These are phyloP conservation scores for Brachypteracias leptosomus DNA, from an alignment of 2,113 vertebrate species.

Conservation along the genomic window DNA sequence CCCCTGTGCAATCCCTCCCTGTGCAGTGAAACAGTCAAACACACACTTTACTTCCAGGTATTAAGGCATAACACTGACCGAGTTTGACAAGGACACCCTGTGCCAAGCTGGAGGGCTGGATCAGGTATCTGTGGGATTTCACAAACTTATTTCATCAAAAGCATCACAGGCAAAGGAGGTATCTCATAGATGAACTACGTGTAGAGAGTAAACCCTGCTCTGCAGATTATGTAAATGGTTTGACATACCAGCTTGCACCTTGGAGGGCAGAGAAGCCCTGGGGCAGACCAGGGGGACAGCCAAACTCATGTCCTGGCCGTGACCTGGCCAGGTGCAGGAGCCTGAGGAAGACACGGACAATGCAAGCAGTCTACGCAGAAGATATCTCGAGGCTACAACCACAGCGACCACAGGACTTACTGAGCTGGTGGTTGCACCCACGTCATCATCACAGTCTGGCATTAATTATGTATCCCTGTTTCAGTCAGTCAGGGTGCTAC, in stretches of 20 bases:
- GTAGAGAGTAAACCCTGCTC: not conserved
- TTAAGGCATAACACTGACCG: not conserved
- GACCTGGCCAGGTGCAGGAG: rapidly evolving
- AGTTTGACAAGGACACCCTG: not conserved
- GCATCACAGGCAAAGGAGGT: not conserved
- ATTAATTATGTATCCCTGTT: not conserved
- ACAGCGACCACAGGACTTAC: rapidly evolving
- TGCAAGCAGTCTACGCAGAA: rapidly evolving
- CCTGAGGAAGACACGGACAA: rapidly evolving
- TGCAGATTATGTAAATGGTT: not conserved
- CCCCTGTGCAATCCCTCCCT: not conserved
- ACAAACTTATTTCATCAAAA: not conserved
- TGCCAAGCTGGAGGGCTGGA: not conserved
- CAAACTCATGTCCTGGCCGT: not conserved
- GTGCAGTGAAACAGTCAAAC: not conserved
- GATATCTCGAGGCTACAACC: not conserved
- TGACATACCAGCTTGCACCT: not conserved
- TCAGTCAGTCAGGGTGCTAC: not conserved
- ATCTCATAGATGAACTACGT: not conserved
- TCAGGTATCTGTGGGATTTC: not conserved
- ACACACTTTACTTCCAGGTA: not conserved
- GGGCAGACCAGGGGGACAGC: not conserved
- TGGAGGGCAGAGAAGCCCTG: not conserved
- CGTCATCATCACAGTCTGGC: not conserved
- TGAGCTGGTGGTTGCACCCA: not conserved